Evolutionary conservation across 2,888 invertebrate genomes (phyloP).

Genomic region (Caenorhabditis japonica): DNA sequence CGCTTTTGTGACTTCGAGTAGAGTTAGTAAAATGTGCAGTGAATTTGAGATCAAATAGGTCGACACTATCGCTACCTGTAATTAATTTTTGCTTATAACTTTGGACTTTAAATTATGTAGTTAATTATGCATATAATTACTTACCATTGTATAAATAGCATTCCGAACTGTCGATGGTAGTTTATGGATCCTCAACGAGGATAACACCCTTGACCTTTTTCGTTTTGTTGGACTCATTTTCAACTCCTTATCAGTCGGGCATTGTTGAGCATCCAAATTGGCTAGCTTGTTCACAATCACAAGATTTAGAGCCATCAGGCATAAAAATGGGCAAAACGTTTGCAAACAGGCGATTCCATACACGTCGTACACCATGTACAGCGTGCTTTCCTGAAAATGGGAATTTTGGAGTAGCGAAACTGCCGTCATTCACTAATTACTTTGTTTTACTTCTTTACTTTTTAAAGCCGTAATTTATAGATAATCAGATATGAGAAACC

Average conservation of each 20-base stretch:
- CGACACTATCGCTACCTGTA: conserved; percentile 67
- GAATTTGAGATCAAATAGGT: conserved; percentile 69
- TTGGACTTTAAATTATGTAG: background rate
- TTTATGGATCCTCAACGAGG: conserved; percentile 48
- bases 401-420: too few species aligned
- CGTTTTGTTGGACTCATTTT: conserved; percentile 27
- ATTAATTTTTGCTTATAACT: conserved; percentile 1
- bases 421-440: too few species aligned
- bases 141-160: conserved; percentile 69
- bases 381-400: conserved; percentile 53
- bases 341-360: conserved; percentile 62
- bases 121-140: too few species aligned
- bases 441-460: too few species aligned
- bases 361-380: conserved; percentile 63
- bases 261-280: conserved; percentile 35
- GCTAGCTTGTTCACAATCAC: conserved; percentile 62
- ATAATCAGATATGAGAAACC: too few species aligned
- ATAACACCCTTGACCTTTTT: conserved; percentile 46
- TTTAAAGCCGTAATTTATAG: too few species aligned
- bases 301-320: conserved; percentile 60
- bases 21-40: conserved; percentile 64
- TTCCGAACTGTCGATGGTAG: conserved; percentile 60
- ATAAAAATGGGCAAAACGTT: conserved; percentile 65
- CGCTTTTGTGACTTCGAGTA: conserved; percentile 58
- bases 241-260: conserved; percentile 8